Percentiles rank a stretch among this genome's conserved stretches.
phyloP scores from a whole-genome alignment of 64 coral and sea anemone genomes.

The Porites lutea region DNA sequence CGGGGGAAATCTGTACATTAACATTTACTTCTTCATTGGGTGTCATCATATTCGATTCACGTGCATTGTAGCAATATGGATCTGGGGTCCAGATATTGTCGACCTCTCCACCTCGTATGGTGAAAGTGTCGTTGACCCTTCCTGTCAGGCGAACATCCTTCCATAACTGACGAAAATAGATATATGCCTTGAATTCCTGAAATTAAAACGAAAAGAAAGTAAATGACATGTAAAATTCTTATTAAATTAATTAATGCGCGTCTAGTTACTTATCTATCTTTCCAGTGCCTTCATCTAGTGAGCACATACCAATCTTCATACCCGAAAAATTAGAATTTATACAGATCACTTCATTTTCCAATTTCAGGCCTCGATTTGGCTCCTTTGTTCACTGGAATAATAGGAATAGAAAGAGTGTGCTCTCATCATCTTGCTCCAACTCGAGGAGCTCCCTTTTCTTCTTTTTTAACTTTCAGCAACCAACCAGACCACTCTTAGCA shows the following conservation, averaged over 20 bases:
- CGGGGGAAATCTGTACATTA: slow-evolving; percentile 8
- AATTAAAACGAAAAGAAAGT: background rate
- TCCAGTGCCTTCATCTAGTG: no score
- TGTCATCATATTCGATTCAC: slow-evolving; percentile 83
- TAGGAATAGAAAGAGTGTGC: no score
- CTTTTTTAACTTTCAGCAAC: no score
- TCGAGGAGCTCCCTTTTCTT: no score
- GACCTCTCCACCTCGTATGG: slow-evolving; percentile 45
- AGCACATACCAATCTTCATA: no score
- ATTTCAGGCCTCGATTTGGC: no score
- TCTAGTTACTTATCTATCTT: background rate
- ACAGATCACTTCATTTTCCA: no score
- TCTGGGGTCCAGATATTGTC: slow-evolving; percentile 6
- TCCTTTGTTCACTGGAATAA: no score
- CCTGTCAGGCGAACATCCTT: slow-evolving; percentile 67
- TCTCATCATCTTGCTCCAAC: no score
- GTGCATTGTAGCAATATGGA: slow-evolving; percentile 13
- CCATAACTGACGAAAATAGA: slow-evolving; percentile 78
- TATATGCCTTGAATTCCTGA: slow-evolving; percentile 63
- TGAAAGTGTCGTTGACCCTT: slow-evolving; percentile 53
- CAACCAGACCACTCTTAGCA: background rate
- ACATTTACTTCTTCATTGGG: slow-evolving; percentile 48
- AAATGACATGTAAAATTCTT: no score
- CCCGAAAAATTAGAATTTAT: no score
- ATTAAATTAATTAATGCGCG: background rate